Percentiles rank a stretch among this genome's conserved stretches.
phyloP scores from a whole-genome alignment of 2,888 invertebrate species.

The Dinocampus coccinellae region DNA sequence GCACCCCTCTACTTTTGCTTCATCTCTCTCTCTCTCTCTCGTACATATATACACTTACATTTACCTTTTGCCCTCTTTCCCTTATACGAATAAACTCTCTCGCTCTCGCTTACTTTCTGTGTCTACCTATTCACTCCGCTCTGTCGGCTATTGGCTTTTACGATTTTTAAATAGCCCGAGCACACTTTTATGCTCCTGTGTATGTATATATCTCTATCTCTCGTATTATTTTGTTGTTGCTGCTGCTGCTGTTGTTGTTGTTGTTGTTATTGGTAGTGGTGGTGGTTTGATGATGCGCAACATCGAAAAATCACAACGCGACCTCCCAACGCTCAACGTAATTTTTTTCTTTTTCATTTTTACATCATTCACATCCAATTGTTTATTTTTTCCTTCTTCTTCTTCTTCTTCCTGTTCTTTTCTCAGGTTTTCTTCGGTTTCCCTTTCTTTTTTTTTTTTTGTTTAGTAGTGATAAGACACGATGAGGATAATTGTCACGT shows the following conservation, averaged over 20 bases:
- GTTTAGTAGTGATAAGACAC: too few species aligned
- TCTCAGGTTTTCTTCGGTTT: too few species aligned
- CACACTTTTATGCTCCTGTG: constrained; percentile 45
- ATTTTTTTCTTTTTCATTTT: not conserved
- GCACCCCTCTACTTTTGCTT: constrained; percentile 42
- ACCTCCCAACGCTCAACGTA: not conserved
- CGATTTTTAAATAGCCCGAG: constrained; percentile 65
- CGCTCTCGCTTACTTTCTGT: constrained; percentile 3
- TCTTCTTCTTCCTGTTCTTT: too few species aligned
- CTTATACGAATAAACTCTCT: not conserved
- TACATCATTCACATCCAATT: too few species aligned
- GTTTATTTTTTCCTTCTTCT: too few species aligned
- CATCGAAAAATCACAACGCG: not conserved
- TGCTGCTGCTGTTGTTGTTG: not conserved
- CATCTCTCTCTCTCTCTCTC: constrained; percentile 23
- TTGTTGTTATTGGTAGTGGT: not conserved
- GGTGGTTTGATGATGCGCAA: not conserved
- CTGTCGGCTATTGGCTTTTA: constrained; percentile 63
- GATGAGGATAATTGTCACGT: too few species aligned
- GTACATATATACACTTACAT: constrained; percentile 29
- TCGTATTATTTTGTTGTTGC: not conserved
- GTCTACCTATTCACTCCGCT: constrained; percentile 11
- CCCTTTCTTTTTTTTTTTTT: too few species aligned
- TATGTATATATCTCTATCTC: constrained; percentile 16
- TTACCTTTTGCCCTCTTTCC: not conserved